phyloP scores from a whole-genome alignment of 2,888 invertebrate genomes.

The Amblyjoppa fuscipennis region DNA sequence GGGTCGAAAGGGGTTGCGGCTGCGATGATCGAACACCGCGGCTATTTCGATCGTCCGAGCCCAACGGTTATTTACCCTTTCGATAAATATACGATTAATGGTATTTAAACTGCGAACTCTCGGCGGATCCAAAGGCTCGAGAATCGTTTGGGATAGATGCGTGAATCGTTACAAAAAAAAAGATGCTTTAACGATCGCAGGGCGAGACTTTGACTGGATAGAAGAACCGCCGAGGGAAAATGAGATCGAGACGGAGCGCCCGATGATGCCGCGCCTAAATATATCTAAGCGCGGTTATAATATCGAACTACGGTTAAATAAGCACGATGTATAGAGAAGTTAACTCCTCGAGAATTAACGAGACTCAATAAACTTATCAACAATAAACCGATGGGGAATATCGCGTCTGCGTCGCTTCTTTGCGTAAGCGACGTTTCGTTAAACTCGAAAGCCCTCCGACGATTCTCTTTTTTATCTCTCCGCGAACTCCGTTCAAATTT shows the following conservation, averaged over 20 bases:
- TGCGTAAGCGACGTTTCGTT: neutral
- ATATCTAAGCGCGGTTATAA: conserved; percentile 31
- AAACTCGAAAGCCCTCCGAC: neutral
- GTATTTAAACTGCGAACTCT: conserved; percentile 65
- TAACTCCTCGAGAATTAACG: conserved; percentile 62
- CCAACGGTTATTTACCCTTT: conserved; percentile 75
- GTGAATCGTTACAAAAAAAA: conserved; percentile 2
- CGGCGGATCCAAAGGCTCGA: neutral
- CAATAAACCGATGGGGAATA: conserved; percentile 57
- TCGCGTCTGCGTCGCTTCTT: neutral
- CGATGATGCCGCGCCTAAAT: conserved; percentile 30
- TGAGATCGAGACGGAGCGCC: conserved; percentile 24
- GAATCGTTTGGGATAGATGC: conserved; percentile 23
- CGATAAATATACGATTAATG: conserved; percentile 80
- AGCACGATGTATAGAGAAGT: conserved; percentile 58
- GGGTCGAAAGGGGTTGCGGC: neutral
- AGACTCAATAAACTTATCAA: conserved; percentile 67
- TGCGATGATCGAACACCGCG: conserved; percentile 29
- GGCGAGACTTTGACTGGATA: neutral
- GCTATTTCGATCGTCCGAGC: conserved; percentile 74
- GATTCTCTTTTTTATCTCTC: neutral
- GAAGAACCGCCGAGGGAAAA: conserved; percentile 22
- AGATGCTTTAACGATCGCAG: neutral
- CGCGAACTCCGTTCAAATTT: neutral
- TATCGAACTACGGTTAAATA: conserved; percentile 65